These are phyloP conservation scores for Romanogobio albipinnatus DNA, from an alignment of 2,113 vertebrate genomes.

Conservation along the genomic window DNA sequence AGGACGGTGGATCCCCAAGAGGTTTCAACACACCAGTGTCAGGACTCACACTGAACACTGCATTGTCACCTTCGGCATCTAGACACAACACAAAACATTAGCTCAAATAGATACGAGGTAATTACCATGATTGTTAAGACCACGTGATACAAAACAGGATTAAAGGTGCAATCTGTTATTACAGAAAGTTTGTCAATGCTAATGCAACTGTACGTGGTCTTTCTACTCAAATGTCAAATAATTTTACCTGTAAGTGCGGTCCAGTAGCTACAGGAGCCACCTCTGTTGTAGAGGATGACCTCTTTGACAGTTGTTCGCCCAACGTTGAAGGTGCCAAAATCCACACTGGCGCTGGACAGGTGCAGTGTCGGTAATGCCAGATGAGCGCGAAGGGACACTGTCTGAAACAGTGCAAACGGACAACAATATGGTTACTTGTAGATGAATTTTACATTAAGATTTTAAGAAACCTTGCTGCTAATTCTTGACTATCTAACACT, in stretches of 20 bases:
- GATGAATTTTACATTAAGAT: neutral
- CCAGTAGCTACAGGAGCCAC: conserved; percentile 82
- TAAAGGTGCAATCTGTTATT: neutral
- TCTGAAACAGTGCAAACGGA: conserved; percentile 65
- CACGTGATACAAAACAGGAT: neutral
- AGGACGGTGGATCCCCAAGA: conserved; percentile 50
- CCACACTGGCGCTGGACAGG: conserved; percentile 76
- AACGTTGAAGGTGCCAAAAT: conserved; percentile 86
- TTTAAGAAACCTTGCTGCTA: neutral
- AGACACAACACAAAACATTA: conserved; percentile 25
- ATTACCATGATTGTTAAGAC: neutral
- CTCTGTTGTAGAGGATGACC: conserved; percentile 76
- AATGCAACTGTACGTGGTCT: neutral
- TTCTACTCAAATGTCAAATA: neutral
- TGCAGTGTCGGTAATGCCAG: conserved; percentile 77
- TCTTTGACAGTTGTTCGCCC: conserved; percentile 72
- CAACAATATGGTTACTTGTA: neutral
- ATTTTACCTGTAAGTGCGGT: conserved; percentile 76
- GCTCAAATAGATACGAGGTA: neutral
- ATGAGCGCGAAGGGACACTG: conserved; percentile 78
- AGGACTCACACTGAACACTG: conserved; percentile 79
- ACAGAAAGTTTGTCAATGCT: neutral
- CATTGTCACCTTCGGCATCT: conserved; percentile 53
- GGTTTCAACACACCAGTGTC: conserved; percentile 76
- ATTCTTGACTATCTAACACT: too few relatives aligned